Evolutionary conservation across 2,888 invertebrate species (phyloP).

Genomic region (Latrodectus elegans): DNA sequence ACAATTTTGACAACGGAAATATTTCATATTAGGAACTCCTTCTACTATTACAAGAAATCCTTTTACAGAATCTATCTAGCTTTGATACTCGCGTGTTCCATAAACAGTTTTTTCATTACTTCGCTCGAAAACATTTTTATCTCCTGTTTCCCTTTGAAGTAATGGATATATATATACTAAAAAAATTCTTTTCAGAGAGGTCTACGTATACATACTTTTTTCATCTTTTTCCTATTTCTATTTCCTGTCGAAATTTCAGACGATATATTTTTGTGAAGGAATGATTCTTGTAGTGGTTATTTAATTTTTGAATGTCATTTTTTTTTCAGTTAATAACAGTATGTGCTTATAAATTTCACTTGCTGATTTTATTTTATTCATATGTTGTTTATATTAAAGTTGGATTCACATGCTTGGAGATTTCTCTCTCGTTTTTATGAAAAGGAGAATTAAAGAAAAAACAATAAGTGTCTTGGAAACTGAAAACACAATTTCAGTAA

Average conservation of each 20-base stretch:
- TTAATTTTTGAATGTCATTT: too few species aligned
- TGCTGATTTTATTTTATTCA: too few species aligned
- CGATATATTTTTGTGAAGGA: neutral
- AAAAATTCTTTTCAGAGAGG: neutral
- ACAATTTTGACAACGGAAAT: neutral
- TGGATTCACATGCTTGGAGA: too few species aligned
- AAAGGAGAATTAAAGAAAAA: too few species aligned
- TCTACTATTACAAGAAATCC: conserved; percentile 2
- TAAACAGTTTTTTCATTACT: neutral
- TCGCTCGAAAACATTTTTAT: neutral
- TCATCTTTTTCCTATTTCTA: neutral
- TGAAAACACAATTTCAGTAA: too few species aligned
- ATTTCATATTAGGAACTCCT: conserved; percentile 4
- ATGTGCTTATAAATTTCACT: too few species aligned
- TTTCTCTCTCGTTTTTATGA: too few species aligned
- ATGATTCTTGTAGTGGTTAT: too few species aligned
- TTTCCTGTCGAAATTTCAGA: neutral
- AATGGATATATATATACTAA: neutral
- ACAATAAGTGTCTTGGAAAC: too few species aligned
- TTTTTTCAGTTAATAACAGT: too few species aligned
- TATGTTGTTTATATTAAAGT: too few species aligned
- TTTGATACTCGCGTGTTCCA: neutral
- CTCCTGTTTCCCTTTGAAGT: neutral
- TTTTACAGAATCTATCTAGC: neutral
- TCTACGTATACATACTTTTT: neutral